These are phyloP conservation scores for Andrena trimmerana DNA, from an alignment of 2,888 invertebrate genomes.

Conservation along the genomic window DNA sequence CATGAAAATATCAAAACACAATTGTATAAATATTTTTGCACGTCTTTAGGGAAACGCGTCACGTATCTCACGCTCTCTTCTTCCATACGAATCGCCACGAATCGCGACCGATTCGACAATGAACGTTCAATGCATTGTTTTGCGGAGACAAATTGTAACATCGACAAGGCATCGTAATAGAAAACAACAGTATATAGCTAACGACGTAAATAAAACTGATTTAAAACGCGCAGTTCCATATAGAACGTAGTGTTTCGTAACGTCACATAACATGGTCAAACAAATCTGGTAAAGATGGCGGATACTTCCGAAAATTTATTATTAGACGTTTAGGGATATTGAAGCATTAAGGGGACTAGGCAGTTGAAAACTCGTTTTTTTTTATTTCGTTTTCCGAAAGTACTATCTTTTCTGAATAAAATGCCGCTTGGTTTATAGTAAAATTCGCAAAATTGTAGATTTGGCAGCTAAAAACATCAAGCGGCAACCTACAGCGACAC, in stretches of 20 bases:
- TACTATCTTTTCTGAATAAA: too few species aligned
- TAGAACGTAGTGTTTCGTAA: neutral
- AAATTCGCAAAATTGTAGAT: too few species aligned
- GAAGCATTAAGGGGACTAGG: too few species aligned
- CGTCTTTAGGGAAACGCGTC: neutral
- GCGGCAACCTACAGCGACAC: too few species aligned
- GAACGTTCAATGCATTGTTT: neutral
- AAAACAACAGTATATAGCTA: constrained; percentile 3
- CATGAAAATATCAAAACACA: neutral
- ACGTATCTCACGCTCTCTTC: neutral
- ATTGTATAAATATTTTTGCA: constrained; percentile 1
- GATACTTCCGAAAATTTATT: too few species aligned
- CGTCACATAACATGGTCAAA: neutral
- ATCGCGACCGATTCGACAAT: neutral
- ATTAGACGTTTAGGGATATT: too few species aligned
- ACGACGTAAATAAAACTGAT: constrained; percentile 20
- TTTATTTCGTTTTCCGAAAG: too few species aligned
- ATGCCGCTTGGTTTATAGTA: too few species aligned
- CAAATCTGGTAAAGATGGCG: neutral
- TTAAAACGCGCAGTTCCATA: neutral
- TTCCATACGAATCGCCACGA: neutral
- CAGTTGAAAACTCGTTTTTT: too few species aligned
- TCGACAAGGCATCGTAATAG: neutral
- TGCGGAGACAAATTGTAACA: neutral
- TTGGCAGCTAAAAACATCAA: too few species aligned